Base-by-base conservation (phyloP, 2,888 invertebrate species). In the Scaptomyza polygonia region DNA sequence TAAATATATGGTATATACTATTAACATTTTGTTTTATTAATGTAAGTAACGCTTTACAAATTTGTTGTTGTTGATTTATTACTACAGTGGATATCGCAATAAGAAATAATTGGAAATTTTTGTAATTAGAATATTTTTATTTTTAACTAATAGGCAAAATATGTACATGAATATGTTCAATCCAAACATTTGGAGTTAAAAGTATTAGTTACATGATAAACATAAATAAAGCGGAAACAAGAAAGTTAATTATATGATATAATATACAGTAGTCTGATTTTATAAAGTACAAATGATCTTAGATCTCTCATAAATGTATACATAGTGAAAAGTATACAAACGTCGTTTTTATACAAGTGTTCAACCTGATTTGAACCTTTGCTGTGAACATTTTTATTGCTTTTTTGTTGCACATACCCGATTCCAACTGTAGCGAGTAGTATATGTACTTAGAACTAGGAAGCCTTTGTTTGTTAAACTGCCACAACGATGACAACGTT, bases 381-480 rank as follows among this genome's bases (percentile, higher is more conserved):
- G 27, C 29, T 54, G 49, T 48, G 11, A 54, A 59, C 44, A 21
- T 45, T 29, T 51, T 43, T 58, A 75, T 75, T 74, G 71, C 67
- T 75, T 74, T 58, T 51, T 34, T 34, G 55, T 62, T 43, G 58
- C 58, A 30, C 52, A 30, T 67, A 67, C 16, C 69, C 47, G 61
- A 74, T 75, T 53, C 58, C 62, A 52, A 71, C 75, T 71, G 71
- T 74, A 73, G 71, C 56, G 48, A 54, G 62, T 74, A 73, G 71
- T 62, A 52, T 54, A 58, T 47, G 47, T 63, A 45, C 58, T 71
- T 74, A 65, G 6, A 42, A 21, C 44, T 58, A 61, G 76, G 76
- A 83, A 83, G 81, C 84, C 78, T 76, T 70, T 36, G 36, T 36
- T 75, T 67, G 57, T 59, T 66, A 65, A 70, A 73, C 51, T 67